Percentiles rank a stretch among this genome's conserved stretches.
These are phyloP conservation scores for Apogon talboti DNA, from an alignment of 2,797 vertebrate species.

Conservation along the genomic window DNA sequence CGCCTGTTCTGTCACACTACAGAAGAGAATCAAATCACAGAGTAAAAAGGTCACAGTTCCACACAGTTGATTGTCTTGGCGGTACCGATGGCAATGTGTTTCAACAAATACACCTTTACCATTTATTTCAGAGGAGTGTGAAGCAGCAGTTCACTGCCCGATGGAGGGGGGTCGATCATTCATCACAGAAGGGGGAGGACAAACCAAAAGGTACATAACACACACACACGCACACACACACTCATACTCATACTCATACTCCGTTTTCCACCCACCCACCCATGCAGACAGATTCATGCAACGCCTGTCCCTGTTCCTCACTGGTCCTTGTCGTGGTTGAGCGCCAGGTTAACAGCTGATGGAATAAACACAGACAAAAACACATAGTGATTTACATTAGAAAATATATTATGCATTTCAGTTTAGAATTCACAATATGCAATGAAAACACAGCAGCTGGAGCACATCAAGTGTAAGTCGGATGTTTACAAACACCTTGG, in stretches of 20 bases:
- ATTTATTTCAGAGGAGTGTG: constrained; percentile 19
- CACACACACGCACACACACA: constrained; percentile 6
- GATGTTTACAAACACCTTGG: no score
- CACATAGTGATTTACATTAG: not conserved
- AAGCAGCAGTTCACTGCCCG: constrained; percentile 32
- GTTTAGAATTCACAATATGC: not conserved
- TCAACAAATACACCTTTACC: constrained; percentile 21
- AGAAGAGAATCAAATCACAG: constrained; percentile 19
- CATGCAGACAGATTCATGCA: constrained; percentile 14
- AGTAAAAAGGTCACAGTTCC: constrained; percentile 53
- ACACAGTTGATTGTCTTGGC: constrained; percentile 13
- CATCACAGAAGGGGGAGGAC: constrained; percentile 10
- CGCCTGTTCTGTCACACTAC: not conserved
- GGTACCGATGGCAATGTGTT: constrained; percentile 26
- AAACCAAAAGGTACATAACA: constrained; percentile 19
- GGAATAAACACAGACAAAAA: constrained; percentile 38
- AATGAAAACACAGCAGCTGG: not conserved
- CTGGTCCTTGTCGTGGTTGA: constrained; percentile 77
- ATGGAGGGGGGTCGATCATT: constrained; percentile 1
- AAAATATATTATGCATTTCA: no score
- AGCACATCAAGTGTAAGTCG: not conserved
- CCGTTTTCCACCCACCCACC: constrained; percentile 8
- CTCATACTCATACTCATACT: constrained; percentile 11
- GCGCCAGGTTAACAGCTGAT: constrained; percentile 74
- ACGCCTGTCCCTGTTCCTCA: constrained; percentile 50